Base-by-base conservation (phyloP, 2,797 vertebrate genomes). In the Paramormyrops hopkinsi region DNA sequence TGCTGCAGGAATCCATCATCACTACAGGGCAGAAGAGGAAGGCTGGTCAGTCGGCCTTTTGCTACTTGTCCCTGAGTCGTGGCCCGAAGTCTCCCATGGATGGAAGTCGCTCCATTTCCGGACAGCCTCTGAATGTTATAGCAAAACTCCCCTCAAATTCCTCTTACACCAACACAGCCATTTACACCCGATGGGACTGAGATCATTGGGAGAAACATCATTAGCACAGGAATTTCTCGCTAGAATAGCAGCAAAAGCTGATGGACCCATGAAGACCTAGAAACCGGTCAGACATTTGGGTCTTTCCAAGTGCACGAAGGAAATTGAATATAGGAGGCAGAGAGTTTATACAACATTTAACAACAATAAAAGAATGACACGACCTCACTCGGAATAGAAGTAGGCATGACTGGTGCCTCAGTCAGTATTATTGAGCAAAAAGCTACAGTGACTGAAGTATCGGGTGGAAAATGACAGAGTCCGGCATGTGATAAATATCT, bases 1-100 rank as follows among this genome's bases (percentile, higher is more conserved):
- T 89, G 91, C 89, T 94, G 89, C 2, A 92, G 90, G 90, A 97
- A 97, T 5, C 83, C 62, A 0, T 41, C 37, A 53, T 96, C 94
- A n/a, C 97, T 98, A 93, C 59, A 94, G 41, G 83, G 4, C 90
- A 83, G 33, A 29, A 51, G 50, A 65, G 8, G 29, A 11, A 62
- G 54, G 25, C 29, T 6, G 56, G 41, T 33, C 6, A 17, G n/a
- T 14, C 19, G 51, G 41, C 37, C 41, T 19, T 44, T 0, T 84
- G 73, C 53, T 44, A 0, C n/a, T n/a, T 22, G 44, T 48, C 62
- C 44, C 12, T 4, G 17, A 86, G 46, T 51, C 2, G 25, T n/a
- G 53, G 5, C 8, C 8, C 53, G 19, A 56, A 56, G 85, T 53
- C 14, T 56, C 51, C 82, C 48, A 14, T 69, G 89, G 46, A 59